Base-by-base conservation (phyloP, 2,113 vertebrate species). In the Syngnathus typhle region DNA sequence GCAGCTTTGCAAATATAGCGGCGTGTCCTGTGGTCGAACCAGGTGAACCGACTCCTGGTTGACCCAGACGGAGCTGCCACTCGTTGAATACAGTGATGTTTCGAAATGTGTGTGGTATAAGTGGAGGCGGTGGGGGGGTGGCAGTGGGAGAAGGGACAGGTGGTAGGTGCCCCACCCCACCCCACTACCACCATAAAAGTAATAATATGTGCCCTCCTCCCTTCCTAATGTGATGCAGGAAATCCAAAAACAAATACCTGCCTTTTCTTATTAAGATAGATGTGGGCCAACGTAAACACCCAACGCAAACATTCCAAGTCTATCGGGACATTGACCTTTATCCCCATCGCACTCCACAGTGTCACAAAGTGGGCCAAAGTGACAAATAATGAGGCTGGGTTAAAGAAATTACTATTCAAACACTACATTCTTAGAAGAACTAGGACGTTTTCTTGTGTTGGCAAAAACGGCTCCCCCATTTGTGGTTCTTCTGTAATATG, bases 221-320 rank as follows among this genome's bases (percentile, higher is more conserved):
- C 52, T 32, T 10, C 23, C 6, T 27, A 55, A 55, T 23, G 23
- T 27, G 52, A 21, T 55, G 49, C 7, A 52, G 19, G n/a, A 52
- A 52, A 19, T 37, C 16, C 16, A 16, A 38, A 18, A 59, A 37
- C 56, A 60, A n/a, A 52, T 27, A 27, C 52, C 52, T 55, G 52
- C 21, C 21, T 15, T 39, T 41, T 21, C 59, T 61, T 39, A 61
- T 41, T 15, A 21, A 61, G 38, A 61, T 61, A 0, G 10, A 61
- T 41, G 38, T 41, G 10, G 4, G 16, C 58, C 58, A 60, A 38
- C 56, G 10, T 60, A 60, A 60, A 60, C 59, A 60, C 59, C 1
- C 5, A 41, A 39, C 13, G 19, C 59, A 61, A 61, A 61, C 59
- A 61, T 61, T 61, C 38, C 38, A 60, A 39, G 59, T 59, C 13